Evolutionary conservation across 1,140 invertebrate genomes (phyloP).

Genomic region (Panagrolaimus sp.): DNA sequence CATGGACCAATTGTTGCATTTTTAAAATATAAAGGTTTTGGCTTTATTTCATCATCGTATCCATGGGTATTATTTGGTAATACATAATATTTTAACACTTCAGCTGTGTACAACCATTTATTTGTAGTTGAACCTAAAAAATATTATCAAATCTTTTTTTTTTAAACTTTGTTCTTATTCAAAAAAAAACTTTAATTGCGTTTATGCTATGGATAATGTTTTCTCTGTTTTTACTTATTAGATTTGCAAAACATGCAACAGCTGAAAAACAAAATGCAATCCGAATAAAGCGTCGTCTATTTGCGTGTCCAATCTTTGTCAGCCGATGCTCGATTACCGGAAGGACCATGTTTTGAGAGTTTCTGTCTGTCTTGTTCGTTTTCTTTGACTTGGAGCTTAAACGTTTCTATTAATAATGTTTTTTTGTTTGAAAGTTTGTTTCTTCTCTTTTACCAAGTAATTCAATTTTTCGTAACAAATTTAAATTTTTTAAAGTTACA

Average conservation of each 20-base stretch:
- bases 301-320: conserved; percentile 38
- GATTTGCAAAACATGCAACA: conserved; percentile 35
- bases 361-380: too few species aligned
- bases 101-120: conserved; percentile 54
- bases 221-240: conserved; percentile 30
- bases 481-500: too few species aligned
- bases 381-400: too few species aligned
- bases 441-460: too few species aligned
- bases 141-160: background rate
- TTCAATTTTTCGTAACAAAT: too few species aligned
- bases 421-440: too few species aligned
- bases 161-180: background rate
- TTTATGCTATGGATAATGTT: conserved; percentile 8
- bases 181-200: conserved; percentile 13
- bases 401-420: too few species aligned
- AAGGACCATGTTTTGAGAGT: conserved; percentile 32
- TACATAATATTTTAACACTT: conserved; percentile 53
- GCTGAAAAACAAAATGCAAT: conserved; percentile 37
- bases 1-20: conserved; percentile 58
- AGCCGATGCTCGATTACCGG: conserved; percentile 41
- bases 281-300: conserved; percentile 36
- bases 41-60: conserved; percentile 24
- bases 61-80: conserved; percentile 49
- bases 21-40: conserved; percentile 38
- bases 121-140: conserved; percentile 51